These are phyloP conservation scores for Bambusicola thoracicus DNA, from an alignment of 2,113 vertebrate genomes.

Conservation along the genomic window DNA sequence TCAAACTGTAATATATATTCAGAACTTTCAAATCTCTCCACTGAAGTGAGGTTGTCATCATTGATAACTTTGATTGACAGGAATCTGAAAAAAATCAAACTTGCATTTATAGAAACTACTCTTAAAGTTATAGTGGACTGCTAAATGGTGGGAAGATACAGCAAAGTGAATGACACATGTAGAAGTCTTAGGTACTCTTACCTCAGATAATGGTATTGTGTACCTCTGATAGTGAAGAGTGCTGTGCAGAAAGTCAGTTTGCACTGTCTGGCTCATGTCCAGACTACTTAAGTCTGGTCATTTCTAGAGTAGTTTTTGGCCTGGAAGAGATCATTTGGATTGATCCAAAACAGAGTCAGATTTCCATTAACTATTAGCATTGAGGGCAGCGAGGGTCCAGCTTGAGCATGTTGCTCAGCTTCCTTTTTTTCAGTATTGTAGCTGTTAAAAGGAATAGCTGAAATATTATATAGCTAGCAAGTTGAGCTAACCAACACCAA, in stretches of 20 bases:
- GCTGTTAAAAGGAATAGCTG: background rate
- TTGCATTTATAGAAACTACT: background rate
- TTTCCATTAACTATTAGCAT: background rate
- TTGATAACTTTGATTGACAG: background rate
- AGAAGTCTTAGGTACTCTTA: background rate
- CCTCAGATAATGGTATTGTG: background rate
- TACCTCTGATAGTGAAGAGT: background rate
- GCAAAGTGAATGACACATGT: background rate
- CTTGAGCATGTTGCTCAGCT: background rate
- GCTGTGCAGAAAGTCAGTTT: background rate
- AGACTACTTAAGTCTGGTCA: background rate
- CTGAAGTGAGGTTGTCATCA: background rate
- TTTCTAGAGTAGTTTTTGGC: background rate
- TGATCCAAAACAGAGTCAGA: background rate
- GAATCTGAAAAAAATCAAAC: background rate
- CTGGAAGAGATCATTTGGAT: background rate
- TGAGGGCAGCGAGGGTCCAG: background rate
- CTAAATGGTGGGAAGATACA: background rate
- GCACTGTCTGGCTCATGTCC: background rate
- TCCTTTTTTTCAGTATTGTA: fast-evolving
- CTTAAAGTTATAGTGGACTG: background rate
- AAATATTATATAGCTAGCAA: no score
- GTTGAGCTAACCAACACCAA: background rate
- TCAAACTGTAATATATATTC: fast-evolving
- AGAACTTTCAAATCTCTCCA: background rate